Evolutionary conservation across 2,113 vertebrate genomes (phyloP).

Genomic region (Cepphus grylle): DNA sequence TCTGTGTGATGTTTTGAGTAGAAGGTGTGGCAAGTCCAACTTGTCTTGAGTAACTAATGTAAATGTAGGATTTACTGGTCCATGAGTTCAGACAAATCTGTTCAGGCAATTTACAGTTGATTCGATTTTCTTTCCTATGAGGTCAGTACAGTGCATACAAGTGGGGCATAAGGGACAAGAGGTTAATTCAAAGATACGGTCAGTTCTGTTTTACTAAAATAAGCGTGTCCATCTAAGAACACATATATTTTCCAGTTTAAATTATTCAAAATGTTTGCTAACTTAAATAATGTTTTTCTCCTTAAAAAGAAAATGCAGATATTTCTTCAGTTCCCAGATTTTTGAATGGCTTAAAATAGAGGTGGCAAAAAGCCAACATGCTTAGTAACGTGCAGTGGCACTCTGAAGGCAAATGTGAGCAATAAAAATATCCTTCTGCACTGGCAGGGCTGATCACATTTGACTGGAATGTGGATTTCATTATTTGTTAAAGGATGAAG

Average conservation of each 20-base stretch:
- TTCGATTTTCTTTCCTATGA: slow-evolving; percentile 36
- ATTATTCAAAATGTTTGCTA: slow-evolving; percentile 11
- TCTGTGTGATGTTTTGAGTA: neutral
- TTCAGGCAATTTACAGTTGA: slow-evolving; percentile 40
- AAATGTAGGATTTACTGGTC: slow-evolving; percentile 45
- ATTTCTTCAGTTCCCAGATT: slow-evolving; percentile 36
- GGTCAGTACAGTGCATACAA: slow-evolving; percentile 22
- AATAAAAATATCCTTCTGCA: slow-evolving; percentile 35
- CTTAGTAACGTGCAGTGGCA: neutral
- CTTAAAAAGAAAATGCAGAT: slow-evolving; percentile 41
- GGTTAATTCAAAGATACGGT: slow-evolving; percentile 9
- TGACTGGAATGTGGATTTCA: slow-evolving; percentile 26
- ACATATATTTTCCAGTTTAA: neutral
- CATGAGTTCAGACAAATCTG: slow-evolving; percentile 27
- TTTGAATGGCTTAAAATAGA: slow-evolving; percentile 47
- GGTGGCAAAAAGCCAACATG: neutral
- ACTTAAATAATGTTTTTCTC: slow-evolving; percentile 5
- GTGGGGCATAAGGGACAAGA: neutral
- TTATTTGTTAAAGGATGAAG: neutral
- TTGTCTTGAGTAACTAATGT: slow-evolving; percentile 37
- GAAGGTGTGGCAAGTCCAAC: slow-evolving; percentile 2
- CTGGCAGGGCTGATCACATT: neutral
- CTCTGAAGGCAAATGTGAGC: neutral
- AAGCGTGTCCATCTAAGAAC: neutral
- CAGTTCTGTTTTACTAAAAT: neutral